Evolutionary conservation across 2,888 invertebrate species (phyloP).

Genomic region (Patella caerulea): DNA sequence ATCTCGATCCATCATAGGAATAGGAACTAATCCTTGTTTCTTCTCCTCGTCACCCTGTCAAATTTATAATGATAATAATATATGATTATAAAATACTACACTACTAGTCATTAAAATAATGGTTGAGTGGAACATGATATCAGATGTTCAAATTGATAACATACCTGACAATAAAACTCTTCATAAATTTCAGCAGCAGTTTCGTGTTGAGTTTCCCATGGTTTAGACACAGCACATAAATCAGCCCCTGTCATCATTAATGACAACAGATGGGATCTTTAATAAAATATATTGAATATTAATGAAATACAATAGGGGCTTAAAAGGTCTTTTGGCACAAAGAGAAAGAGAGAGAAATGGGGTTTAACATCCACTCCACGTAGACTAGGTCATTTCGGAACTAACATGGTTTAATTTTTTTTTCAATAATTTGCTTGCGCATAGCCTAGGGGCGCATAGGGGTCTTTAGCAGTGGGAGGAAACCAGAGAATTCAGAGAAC

Average conservation of each 20-base stretch:
- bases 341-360: too few species aligned
- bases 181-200: slow-evolving; percentile 50
- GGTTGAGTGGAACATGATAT: not conserved
- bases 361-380: too few species aligned
- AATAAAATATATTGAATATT: not conserved
- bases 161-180: slow-evolving; percentile 59
- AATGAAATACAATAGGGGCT: too few species aligned
- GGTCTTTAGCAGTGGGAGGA: too few species aligned
- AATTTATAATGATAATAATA: not conserved
- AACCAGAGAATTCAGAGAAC: too few species aligned
- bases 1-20: slow-evolving; percentile 58
- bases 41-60: slow-evolving; percentile 59
- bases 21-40: slow-evolving; percentile 46
- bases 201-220: slow-evolving; percentile 47
- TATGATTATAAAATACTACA: not conserved
- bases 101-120: not conserved
- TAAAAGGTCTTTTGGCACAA: too few species aligned
- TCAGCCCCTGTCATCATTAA: slow-evolving; percentile 62
- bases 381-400: too few species aligned
- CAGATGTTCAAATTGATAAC: not conserved
- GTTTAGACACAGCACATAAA: slow-evolving; percentile 55
- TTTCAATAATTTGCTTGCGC: too few species aligned
- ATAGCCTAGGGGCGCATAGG: too few species aligned
- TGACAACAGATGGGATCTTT: slow-evolving; percentile 8
- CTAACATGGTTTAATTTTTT: too few species aligned